Percentiles rank a stretch among this genome's conserved stretches.
Conservation (phyloP, 2,888 invertebrate species). For the Plebejus argus region DNA sequence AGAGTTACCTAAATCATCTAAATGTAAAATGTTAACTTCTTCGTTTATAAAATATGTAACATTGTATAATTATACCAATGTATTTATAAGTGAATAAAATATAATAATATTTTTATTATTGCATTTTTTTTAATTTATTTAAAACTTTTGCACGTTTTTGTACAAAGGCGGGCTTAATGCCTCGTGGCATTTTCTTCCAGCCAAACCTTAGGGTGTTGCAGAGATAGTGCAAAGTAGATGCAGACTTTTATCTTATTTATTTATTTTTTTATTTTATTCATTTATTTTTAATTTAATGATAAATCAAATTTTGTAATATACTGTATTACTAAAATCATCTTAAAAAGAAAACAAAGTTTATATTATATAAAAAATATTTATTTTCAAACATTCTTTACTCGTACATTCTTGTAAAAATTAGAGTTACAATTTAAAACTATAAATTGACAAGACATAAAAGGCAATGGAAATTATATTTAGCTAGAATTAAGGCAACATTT, state of each 20-base stretch:
- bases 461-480: not conserved
- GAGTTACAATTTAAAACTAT: not conserved
- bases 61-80: conserved; percentile 5
- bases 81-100: conserved; percentile 1
- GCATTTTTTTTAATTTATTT: not conserved
- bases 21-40: not conserved
- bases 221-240: no score
- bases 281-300: no score
- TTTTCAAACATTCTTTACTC: not conserved
- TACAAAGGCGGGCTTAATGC: no score
- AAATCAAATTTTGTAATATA: not conserved
- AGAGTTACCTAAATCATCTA: no score
- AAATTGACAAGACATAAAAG: not conserved
- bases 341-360: not conserved
- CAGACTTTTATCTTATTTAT: no score
- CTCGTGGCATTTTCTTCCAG: no score
- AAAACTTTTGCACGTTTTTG: no score
- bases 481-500: not conserved
- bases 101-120: not conserved
- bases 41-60: not conserved
- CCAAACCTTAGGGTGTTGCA: no score
- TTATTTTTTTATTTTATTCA: no score
- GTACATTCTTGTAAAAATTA: conserved; percentile 1
- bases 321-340: not conserved
- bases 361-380: not conserved